Percentiles rank a stretch among this genome's conserved stretches.
Conservation (phyloP, 1,140 invertebrate species). For the Drosophila pseudoananassae region DNA sequence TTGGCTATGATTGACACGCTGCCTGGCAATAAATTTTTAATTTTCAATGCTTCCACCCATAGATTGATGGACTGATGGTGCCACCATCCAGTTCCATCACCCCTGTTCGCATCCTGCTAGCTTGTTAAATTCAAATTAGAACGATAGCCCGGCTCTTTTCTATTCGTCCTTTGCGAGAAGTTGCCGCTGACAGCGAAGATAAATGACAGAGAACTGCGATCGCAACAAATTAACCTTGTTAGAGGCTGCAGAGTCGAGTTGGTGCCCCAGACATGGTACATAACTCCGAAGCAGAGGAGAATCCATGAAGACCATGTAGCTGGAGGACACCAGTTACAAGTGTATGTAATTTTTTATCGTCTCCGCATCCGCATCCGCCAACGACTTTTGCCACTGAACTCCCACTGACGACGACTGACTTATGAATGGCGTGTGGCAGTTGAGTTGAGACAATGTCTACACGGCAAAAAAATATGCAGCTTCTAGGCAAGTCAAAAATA, state of each 20-base stretch:
- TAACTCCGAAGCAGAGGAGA: conserved; percentile 21
- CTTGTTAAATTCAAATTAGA: conserved; percentile 83
- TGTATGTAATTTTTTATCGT: conserved; percentile 83
- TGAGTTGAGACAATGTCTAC: conserved; percentile 23
- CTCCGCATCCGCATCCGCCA: conserved; percentile 35
- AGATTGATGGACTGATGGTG: conserved; percentile 45
- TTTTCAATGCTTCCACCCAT: conserved; percentile 69
- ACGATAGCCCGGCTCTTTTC: conserved; percentile 34
- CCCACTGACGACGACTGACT: conserved; percentile 62
- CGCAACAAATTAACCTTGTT: conserved; percentile 82
- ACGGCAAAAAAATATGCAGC: not conserved
- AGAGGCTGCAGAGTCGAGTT: conserved; percentile 39
- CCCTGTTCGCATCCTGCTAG: conserved; percentile 22
- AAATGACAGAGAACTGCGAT: conserved; percentile 78
- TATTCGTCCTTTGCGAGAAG: conserved; percentile 33
- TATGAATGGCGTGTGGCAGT: conserved; percentile 72
- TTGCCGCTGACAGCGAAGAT: conserved; percentile 77
- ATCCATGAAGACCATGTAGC: not conserved
- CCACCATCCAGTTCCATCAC: conserved; percentile 10
- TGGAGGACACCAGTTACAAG: conserved; percentile 67
- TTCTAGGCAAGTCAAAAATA: not conserved
- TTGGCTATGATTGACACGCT: conserved; percentile 69
- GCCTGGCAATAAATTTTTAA: conserved; percentile 80
- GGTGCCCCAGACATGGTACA: conserved; percentile 15
- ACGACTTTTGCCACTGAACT: conserved; percentile 29